These are phyloP conservation scores for Danionella cerebrum DNA, from an alignment of 2,113 vertebrate species.

Conservation along the genomic window DNA sequence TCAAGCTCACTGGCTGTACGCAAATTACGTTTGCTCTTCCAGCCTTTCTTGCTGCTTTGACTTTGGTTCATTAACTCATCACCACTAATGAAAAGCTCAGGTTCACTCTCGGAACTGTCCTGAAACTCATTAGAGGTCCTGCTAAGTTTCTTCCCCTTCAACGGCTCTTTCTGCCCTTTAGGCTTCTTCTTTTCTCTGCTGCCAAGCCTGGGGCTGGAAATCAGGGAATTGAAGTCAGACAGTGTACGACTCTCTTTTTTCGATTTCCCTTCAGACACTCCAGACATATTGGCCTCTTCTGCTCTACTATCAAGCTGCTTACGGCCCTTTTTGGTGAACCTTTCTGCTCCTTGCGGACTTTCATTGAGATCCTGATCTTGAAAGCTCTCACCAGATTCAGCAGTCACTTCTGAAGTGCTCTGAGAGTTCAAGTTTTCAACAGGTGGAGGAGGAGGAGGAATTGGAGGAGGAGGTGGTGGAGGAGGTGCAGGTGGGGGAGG, in stretches of 20 bases:
- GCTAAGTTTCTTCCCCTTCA: slow-evolving; percentile 87
- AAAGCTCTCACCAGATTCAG: slow-evolving; percentile 83
- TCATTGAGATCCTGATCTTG: slow-evolving; percentile 86
- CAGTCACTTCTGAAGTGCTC: slow-evolving; percentile 76
- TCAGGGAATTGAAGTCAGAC: slow-evolving; percentile 90
- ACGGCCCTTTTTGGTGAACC: slow-evolving; percentile 85
- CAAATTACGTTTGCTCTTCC: slow-evolving; percentile 92
- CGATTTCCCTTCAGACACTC: slow-evolving; percentile 84
- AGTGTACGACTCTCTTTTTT: slow-evolving; percentile 86
- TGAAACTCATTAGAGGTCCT: slow-evolving; percentile 92
- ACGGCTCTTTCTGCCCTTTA: slow-evolving; percentile 87
- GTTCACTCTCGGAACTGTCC: slow-evolving; percentile 97
- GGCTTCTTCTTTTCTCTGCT: slow-evolving; percentile 93
- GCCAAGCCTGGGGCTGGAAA: slow-evolving; percentile 88
- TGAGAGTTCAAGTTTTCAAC: slow-evolving; percentile 76
- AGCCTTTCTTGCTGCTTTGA: slow-evolving; percentile 93
- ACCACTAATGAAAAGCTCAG: slow-evolving; percentile 91
- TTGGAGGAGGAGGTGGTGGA: slow-evolving; percentile 60
- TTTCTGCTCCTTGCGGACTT: slow-evolving; percentile 86
- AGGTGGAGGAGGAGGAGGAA: slow-evolving; percentile 71
- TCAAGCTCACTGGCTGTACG: slow-evolving; percentile 86
- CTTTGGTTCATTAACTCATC: slow-evolving; percentile 98
- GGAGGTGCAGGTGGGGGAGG: slow-evolving; percentile 60
- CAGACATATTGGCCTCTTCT: slow-evolving; percentile 81
- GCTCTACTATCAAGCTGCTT: slow-evolving; percentile 88